Evolutionary conservation across 2,113 vertebrate genomes (phyloP).

Genomic region (Chlamydotis undulata): DNA sequence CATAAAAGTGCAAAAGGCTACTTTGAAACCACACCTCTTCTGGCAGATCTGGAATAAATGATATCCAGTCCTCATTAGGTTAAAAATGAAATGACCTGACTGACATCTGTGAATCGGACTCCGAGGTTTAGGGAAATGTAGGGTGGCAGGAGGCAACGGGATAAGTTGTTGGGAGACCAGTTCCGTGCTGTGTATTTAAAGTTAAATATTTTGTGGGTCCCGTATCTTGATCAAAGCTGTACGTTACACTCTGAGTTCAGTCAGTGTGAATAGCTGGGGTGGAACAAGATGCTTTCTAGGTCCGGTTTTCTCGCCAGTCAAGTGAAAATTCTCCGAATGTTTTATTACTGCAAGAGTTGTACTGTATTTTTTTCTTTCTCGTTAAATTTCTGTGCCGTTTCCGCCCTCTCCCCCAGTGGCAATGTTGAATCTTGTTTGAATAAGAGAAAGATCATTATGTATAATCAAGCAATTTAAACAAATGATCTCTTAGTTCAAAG

Average conservation of each 20-base stretch:
- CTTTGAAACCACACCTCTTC: constrained; percentile 53
- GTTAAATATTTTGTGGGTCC: constrained; percentile 63
- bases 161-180: constrained; percentile 51
- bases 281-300: constrained; percentile 48
- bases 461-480: constrained; percentile 75
- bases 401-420: constrained; percentile 9
- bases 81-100: constrained; percentile 67
- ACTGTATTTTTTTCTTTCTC: constrained; percentile 59
- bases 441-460: constrained; percentile 66
- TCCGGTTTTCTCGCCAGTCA: constrained; percentile 50
- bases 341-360: constrained; percentile 58
- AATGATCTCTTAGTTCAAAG: constrained; percentile 58
- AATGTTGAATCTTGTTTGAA: constrained; percentile 75
- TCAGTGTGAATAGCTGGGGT: constrained; percentile 56
- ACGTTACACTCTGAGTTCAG: constrained; percentile 27
- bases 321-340: constrained; percentile 62
- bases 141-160: constrained; percentile 26
- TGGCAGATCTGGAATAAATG: constrained; percentile 52
- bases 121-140: constrained; percentile 30
- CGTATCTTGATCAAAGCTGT: constrained; percentile 51
- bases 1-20: constrained; percentile 40
- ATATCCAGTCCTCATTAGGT: constrained; percentile 16
- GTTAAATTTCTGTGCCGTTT: constrained; percentile 66
- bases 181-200: constrained; percentile 55
- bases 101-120: constrained; percentile 51